A percentile compares a stretch with the other conserved stretches of the same genome.
phyloP scores from a whole-genome alignment of 1,140 invertebrate genomes.

The Anadara kagoshimensis region DNA sequence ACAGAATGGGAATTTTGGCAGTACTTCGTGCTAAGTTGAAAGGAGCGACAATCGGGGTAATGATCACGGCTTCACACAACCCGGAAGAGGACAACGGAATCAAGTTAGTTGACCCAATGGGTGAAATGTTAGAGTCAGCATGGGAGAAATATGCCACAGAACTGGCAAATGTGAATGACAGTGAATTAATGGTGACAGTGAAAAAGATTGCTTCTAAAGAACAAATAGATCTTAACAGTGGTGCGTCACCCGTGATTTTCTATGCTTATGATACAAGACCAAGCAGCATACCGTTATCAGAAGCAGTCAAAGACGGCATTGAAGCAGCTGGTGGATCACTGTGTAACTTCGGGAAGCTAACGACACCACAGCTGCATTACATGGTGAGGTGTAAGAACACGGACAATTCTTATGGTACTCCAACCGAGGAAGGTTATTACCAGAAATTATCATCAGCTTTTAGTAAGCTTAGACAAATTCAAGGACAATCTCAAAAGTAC shows the following conservation, averaged over 20 bases:
- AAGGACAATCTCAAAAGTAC: background rate
- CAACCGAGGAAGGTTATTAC: constrained; percentile 88
- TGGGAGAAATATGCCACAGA: constrained; percentile 94
- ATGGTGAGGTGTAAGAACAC: constrained; percentile 87
- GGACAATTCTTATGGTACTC: constrained; percentile 80
- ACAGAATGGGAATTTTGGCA: constrained; percentile 93
- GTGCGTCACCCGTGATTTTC: too few relatives aligned
- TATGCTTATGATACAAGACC: constrained; percentile 69
- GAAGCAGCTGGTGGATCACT: constrained; percentile 79
- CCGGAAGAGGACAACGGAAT: constrained; percentile 97
- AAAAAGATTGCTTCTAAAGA: too few relatives aligned
- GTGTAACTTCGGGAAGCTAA: constrained; percentile 85
- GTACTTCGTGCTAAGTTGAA: constrained; percentile 88
- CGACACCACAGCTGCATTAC: constrained; percentile 95
- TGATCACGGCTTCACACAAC: constrained; percentile 99
- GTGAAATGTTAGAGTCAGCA: constrained; percentile 94
- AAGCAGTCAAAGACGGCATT: constrained; percentile 85
- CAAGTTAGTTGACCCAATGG: constrained; percentile 95
- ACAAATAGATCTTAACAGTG: too few relatives aligned
- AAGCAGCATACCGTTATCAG: constrained; percentile 81
- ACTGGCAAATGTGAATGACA: constrained; percentile 61
- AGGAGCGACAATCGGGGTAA: constrained; percentile 83
- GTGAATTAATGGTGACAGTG: too few relatives aligned
- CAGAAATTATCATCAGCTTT: constrained; percentile 88
- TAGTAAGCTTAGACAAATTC: constrained; percentile 39